Conservation (phyloP, 2,888 invertebrate genomes). For the Lysandra bellargus region DNA sequence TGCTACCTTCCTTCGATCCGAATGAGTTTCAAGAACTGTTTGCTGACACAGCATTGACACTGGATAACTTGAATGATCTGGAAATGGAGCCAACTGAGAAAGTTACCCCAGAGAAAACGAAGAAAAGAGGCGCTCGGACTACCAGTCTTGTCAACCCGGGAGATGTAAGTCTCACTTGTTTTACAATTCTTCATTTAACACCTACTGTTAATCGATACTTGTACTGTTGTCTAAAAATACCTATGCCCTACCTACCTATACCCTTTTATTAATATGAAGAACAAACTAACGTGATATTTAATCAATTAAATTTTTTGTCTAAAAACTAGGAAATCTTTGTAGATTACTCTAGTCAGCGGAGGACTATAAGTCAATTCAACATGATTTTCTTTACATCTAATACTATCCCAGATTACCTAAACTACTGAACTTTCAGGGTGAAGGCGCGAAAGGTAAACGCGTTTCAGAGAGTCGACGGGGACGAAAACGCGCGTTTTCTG, state of each 20-base stretch:
- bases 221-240: too few species aligned
- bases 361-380: background rate
- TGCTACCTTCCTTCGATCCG: constrained; percentile 53
- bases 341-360: background rate
- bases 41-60: constrained; percentile 49
- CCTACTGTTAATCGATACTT: too few species aligned
- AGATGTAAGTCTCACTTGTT: constrained; percentile 45
- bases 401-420: background rate
- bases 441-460: constrained; percentile 46
- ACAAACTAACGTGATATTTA: too few species aligned
- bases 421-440: constrained; percentile 40
- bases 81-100: constrained; percentile 46
- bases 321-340: too few species aligned
- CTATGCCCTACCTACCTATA: too few species aligned
- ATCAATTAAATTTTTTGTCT: too few species aligned
- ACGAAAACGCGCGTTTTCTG: constrained; percentile 63
- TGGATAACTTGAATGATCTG: constrained; percentile 51
- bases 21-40: constrained; percentile 60
- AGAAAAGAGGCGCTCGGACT: constrained; percentile 49
- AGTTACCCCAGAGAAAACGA: constrained; percentile 49
- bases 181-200: background rate
- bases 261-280: too few species aligned
- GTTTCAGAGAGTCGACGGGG: constrained; percentile 59
- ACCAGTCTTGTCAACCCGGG: constrained; percentile 50
- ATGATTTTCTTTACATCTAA: background rate